These are phyloP conservation scores for Orgyia antiqua DNA, from an alignment of 2,888 invertebrate species.

Conservation along the genomic window DNA sequence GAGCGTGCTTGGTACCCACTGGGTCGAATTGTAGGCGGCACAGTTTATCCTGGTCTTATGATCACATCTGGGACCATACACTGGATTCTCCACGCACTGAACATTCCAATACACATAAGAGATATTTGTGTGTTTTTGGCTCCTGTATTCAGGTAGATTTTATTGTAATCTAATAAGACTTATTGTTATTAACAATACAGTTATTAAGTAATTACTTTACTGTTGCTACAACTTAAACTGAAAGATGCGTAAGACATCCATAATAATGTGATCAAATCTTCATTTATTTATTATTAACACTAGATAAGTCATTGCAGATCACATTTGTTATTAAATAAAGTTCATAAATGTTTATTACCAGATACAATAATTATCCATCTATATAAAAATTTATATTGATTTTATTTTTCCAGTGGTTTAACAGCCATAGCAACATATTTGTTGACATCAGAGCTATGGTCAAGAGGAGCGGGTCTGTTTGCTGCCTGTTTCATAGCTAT, in stretches of 20 bases:
- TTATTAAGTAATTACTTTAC: no score
- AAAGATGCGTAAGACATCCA: no score
- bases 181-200: no score
- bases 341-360: no score
- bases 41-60: constrained; percentile 99
- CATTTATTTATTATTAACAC: no score
- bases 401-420: constrained; percentile 91
- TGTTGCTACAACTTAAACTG: no score
- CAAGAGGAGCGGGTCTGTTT: constrained; percentile 96
- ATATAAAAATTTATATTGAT: no score
- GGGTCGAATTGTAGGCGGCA: constrained; percentile 98
- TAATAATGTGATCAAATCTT: no score
- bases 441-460: constrained; percentile 98
- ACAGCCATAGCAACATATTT: constrained; percentile 98
- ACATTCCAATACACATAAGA: constrained; percentile 98
- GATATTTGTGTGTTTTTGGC: constrained; percentile 99
- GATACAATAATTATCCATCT: no score
- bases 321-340: no score
- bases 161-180: no score
- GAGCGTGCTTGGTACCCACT: constrained; percentile 99
- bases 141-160: constrained; percentile 91
- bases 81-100: constrained; percentile 91
- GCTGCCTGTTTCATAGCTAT: constrained; percentile 99
- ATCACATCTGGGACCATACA: constrained; percentile 98
- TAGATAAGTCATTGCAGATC: no score